Percentiles rank a stretch among this genome's conserved stretches.
These are phyloP conservation scores for Nyctereutes procyonoides DNA, from an alignment of 2,113 vertebrate genomes.

Conservation along the genomic window DNA sequence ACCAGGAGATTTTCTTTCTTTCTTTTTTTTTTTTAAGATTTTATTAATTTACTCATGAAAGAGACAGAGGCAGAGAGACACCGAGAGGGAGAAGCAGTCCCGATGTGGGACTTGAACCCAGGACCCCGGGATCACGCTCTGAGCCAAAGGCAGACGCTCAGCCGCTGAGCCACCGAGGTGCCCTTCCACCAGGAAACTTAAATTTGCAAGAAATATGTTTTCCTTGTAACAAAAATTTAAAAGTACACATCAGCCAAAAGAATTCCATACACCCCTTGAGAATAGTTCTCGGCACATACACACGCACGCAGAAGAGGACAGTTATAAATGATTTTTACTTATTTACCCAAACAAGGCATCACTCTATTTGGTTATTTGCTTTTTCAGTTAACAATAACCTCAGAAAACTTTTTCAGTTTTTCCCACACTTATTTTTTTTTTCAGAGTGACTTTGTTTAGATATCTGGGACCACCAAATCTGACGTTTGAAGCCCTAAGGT, in stretches of 20 bases:
- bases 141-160: too few species aligned
- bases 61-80: too few species aligned
- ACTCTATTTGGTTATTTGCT: neutral
- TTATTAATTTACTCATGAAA: too few species aligned
- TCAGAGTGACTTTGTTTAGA: neutral
- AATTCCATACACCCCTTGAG: neutral
- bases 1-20: neutral
- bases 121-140: too few species aligned
- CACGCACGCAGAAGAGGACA: accelerated
- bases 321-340: slow-evolving; percentile 16
- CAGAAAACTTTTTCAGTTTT: neutral
- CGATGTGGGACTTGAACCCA: too few species aligned
- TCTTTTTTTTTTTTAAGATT: too few species aligned
- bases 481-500: neutral
- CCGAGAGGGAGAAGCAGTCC: too few species aligned
- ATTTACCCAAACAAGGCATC: slow-evolving; percentile 25
- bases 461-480: neutral
- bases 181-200: neutral
- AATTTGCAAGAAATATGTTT: neutral
- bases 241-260: neutral
- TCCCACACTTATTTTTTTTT: neutral
- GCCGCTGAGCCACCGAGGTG: too few species aligned
- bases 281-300: neutral
- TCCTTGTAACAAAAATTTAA: neutral
- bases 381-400: neutral